Conservation (phyloP, 2,888 invertebrate species). For the Zeuzera pyrina region DNA sequence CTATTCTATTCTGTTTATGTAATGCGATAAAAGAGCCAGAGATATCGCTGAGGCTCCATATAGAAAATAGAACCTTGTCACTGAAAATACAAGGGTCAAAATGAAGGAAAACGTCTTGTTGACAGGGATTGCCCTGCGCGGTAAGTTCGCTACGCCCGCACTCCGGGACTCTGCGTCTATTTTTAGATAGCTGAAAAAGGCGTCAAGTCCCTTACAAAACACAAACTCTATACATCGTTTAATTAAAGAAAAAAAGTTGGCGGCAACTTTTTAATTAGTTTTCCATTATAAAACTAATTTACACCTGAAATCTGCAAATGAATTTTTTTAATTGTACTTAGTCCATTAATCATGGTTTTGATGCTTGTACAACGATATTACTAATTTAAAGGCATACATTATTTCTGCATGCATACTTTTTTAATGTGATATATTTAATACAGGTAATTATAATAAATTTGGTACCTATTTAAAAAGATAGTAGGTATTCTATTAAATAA, state of each 20-base stretch:
- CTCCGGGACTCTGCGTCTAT: conserved; percentile 26
- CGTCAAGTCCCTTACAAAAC: conserved; percentile 22
- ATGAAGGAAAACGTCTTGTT: conserved; percentile 9
- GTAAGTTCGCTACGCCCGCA: conserved; percentile 14
- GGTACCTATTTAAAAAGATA: too few species aligned
- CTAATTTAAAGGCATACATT: too few species aligned
- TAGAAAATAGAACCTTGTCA: conserved; percentile 10
- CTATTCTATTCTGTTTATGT: neutral
- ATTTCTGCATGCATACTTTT: too few species aligned
- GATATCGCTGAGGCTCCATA: conserved; percentile 9
- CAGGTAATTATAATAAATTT: too few species aligned
- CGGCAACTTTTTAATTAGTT: neutral
- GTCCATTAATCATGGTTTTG: too few species aligned
- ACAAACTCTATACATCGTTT: conserved; percentile 7
- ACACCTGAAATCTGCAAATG: too few species aligned
- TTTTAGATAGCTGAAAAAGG: conserved; percentile 36
- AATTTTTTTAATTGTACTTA: too few species aligned
- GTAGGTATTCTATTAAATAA: too few species aligned
- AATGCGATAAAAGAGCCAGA: conserved; percentile 19
- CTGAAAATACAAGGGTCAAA: conserved; percentile 13
- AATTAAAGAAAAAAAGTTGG: neutral
- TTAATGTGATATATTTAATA: too few species aligned
- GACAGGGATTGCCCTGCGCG: conserved; percentile 17
- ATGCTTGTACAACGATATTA: too few species aligned
- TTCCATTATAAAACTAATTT: too few species aligned